Percentiles rank a stretch among this genome's conserved stretches.
Evolutionary conservation across 1,140 invertebrate species (phyloP).

Genomic region (Orchestia grillus): DNA sequence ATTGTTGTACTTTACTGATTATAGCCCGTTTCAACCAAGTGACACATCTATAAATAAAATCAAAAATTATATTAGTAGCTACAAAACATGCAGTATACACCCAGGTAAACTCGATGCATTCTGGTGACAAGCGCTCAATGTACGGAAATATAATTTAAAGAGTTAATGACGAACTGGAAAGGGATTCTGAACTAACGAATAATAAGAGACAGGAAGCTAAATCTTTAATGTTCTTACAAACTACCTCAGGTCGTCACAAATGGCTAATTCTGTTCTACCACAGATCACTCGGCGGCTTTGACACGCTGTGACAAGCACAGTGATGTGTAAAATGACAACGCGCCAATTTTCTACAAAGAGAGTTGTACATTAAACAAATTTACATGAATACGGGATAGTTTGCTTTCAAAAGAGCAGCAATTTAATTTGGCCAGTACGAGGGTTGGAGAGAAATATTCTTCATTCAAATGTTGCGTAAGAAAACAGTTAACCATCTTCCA

Average conservation of each 20-base stretch:
- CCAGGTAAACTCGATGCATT: too few species aligned
- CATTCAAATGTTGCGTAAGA: too few species aligned
- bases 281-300: neutral
- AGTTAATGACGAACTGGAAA: neutral
- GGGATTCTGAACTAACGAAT: neutral
- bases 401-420: too few species aligned
- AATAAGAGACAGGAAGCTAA: neutral
- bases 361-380: too few species aligned
- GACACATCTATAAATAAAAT: neutral
- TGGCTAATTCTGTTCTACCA: neutral
- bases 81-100: neutral
- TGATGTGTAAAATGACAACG: neutral
- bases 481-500: too few species aligned
- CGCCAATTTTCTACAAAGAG: neutral
- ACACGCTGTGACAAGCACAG: neutral
- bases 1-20: neutral
- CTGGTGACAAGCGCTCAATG: too few species aligned
- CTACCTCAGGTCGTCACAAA: too few species aligned
- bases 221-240: neutral
- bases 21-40: neutral
- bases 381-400: too few species aligned
- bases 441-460: too few species aligned
- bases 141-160: neutral
- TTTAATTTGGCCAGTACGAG: too few species aligned
- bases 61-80: neutral